A percentile compares a stretch with the other conserved stretches of the same genome.
phyloP scores from a whole-genome alignment of 2,888 invertebrate genomes.

The Drosophila maculinotata region DNA sequence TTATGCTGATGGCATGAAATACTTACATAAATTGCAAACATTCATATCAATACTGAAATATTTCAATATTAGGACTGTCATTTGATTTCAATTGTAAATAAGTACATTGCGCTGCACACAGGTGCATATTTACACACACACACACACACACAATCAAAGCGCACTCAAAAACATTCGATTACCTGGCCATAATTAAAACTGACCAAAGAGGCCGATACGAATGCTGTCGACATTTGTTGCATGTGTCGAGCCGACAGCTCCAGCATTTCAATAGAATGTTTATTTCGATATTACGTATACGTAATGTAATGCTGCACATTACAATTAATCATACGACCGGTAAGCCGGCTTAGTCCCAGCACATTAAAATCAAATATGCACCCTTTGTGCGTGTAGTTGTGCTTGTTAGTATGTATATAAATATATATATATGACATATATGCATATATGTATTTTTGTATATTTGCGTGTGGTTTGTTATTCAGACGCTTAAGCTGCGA shows the following conservation, averaged over 20 bases:
- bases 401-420: constrained; percentile 11
- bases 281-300: constrained; percentile 26
- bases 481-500: constrained; percentile 56
- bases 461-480: constrained; percentile 20
- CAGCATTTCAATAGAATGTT: constrained; percentile 39
- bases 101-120: neutral
- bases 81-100: constrained; percentile 29
- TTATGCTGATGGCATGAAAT: neutral
- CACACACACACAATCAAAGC: neutral
- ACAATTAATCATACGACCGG: constrained; percentile 76
- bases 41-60: constrained; percentile 1
- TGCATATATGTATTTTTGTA: constrained; percentile 6
- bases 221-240: constrained; percentile 34
- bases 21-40: neutral
- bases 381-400: constrained; percentile 50
- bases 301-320: constrained; percentile 70
- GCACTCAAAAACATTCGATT: constrained; percentile 25
- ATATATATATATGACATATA: constrained; percentile 1
- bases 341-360: constrained; percentile 70
- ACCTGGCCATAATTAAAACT: constrained; percentile 40
- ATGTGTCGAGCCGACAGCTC: constrained; percentile 23
- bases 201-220: constrained; percentile 17
- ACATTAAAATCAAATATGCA: constrained; percentile 72
- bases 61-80: constrained; percentile 9
- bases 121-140: neutral